A percentile compares a stretch with the other conserved stretches of the same genome.
Conservation (phyloP, 2,797 vertebrate genomes). For the Philypnodon macrostomus region DNA sequence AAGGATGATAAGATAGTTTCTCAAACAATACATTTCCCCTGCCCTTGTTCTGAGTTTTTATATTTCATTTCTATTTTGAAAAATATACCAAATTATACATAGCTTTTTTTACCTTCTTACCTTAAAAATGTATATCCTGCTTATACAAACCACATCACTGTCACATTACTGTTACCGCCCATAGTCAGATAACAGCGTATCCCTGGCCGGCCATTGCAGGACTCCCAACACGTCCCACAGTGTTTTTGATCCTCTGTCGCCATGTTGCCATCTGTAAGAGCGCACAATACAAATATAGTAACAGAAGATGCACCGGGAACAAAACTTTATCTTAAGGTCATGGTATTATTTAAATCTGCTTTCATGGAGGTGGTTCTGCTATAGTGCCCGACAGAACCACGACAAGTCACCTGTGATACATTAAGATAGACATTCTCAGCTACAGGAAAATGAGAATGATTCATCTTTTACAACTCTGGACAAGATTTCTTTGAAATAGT, state of each 20-base stretch:
- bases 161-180: constrained; percentile 18
- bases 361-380: background rate
- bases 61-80: too few species aligned
- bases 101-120: too few species aligned
- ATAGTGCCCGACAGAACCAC: too few species aligned
- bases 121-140: too few species aligned
- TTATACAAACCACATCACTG: constrained; percentile 20
- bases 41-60: too few species aligned
- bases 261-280: constrained; percentile 48
- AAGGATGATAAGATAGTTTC: constrained; percentile 38
- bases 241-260: constrained; percentile 25
- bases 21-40: constrained; percentile 41
- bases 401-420: too few species aligned
- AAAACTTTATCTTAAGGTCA: constrained; percentile 21
- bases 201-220: constrained; percentile 35
- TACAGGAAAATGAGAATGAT: too few species aligned
- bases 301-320: constrained; percentile 16
- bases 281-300: constrained; percentile 49
- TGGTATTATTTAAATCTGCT: constrained; percentile 22
- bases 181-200: constrained; percentile 40
- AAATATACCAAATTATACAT: too few species aligned
- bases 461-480: too few species aligned
- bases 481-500: background rate
- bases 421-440: too few species aligned
- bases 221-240: constrained; percentile 31